Percentiles rank a stretch among this genome's conserved stretches.
Conservation (phyloP, 2,797 vertebrate species). For the Cetoscarus ocellatus region DNA sequence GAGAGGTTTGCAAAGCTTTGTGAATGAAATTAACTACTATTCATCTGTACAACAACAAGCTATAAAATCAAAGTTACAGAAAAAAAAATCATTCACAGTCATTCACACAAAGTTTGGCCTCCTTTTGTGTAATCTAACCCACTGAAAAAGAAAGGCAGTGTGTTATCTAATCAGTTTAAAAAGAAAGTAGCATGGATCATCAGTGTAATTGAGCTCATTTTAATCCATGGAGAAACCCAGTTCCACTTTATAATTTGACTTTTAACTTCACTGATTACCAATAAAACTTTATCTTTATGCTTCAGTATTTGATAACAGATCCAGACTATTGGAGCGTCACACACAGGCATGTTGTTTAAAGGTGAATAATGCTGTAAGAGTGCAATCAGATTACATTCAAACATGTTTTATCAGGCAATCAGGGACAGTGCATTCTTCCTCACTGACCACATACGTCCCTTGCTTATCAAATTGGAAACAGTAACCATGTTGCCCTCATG, state of each 20-base stretch:
- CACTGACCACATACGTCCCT: slow-evolving; percentile 11
- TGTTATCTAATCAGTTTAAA: slow-evolving; percentile 53
- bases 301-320: slow-evolving; percentile 20
- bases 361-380: slow-evolving; percentile 1
- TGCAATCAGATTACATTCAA: slow-evolving; percentile 30
- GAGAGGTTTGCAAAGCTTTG: no score
- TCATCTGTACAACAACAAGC: no score
- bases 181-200: slow-evolving; percentile 43
- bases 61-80: slow-evolving; percentile 7
- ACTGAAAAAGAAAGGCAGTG: slow-evolving; percentile 25
- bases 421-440: slow-evolving; percentile 1
- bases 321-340: background rate
- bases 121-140: slow-evolving; percentile 34
- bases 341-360: slow-evolving; percentile 6
- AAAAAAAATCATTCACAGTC: background rate
- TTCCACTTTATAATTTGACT: slow-evolving; percentile 22
- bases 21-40: no score
- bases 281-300: slow-evolving; percentile 26
- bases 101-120: background rate
- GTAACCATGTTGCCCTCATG: slow-evolving; percentile 2
- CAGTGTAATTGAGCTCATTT: slow-evolving; percentile 13
- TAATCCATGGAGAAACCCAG: slow-evolving; percentile 23
- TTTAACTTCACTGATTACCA: slow-evolving; percentile 26
- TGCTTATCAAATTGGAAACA: background rate
- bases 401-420: slow-evolving; percentile 18